Percentiles rank a stretch among this genome's conserved stretches.
Conservation (phyloP, 2,113 vertebrate genomes). For the Mystacornis crossleyi region DNA sequence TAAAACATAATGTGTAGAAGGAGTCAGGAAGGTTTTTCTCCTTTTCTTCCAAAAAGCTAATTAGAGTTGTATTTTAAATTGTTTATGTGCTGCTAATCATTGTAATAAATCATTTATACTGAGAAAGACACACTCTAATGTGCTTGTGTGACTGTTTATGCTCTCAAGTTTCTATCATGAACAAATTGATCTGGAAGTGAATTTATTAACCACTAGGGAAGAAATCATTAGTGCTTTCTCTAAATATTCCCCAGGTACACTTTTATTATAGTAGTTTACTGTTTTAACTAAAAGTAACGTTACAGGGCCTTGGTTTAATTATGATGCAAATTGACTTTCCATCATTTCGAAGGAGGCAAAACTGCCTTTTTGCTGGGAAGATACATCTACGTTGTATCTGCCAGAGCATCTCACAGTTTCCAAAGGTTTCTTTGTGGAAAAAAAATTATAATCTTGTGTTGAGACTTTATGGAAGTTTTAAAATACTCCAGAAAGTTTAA, state of each 20-base stretch:
- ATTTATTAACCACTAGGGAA: constrained; percentile 88
- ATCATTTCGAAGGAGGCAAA: constrained; percentile 45
- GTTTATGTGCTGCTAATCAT: constrained; percentile 87
- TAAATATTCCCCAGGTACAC: constrained; percentile 84
- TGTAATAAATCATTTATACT: constrained; percentile 89
- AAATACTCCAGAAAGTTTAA: not conserved
- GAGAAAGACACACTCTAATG: constrained; percentile 84
- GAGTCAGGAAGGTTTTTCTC: constrained; percentile 76
- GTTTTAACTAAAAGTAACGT: constrained; percentile 80
- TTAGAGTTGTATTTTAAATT: constrained; percentile 87
- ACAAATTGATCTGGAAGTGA: constrained; percentile 88
- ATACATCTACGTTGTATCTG: not conserved
- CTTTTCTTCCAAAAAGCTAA: constrained; percentile 84
- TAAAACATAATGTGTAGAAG: constrained; percentile 80
- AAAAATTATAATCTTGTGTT: not conserved
- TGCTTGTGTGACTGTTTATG: constrained; percentile 80
- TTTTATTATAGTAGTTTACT: constrained; percentile 82
- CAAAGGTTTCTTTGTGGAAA: not conserved
- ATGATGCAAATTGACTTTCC: constrained; percentile 71
- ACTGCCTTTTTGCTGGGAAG: not conserved
- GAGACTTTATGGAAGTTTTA: not conserved
- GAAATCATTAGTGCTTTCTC: constrained; percentile 85
- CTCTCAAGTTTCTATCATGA: constrained; percentile 83
- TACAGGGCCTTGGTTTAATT: constrained; percentile 73
- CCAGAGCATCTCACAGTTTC: not conserved